phyloP scores from a whole-genome alignment of 1,140 invertebrate genomes.

The Drosophila ambigua region DNA sequence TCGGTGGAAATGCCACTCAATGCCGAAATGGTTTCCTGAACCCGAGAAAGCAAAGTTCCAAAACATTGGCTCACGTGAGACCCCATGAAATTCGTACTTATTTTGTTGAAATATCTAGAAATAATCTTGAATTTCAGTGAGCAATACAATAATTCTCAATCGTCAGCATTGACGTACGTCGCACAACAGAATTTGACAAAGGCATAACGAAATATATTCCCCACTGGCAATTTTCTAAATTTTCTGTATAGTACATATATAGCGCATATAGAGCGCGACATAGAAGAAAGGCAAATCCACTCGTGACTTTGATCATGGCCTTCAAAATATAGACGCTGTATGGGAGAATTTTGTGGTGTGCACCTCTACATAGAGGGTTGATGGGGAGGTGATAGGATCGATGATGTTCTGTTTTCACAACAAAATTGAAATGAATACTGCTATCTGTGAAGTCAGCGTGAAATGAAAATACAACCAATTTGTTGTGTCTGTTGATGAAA shows the following conservation, averaged over 20 bases:
- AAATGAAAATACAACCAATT: neutral
- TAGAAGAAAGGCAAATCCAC: slow-evolving; percentile 33
- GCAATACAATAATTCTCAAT: slow-evolving; percentile 8
- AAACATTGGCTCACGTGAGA: slow-evolving; percentile 59
- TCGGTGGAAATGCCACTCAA: slow-evolving; percentile 15
- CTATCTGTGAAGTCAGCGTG: no score
- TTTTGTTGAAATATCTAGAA: slow-evolving; percentile 12
- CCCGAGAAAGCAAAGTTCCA: slow-evolving; percentile 36
- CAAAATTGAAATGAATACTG: neutral
- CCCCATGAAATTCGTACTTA: slow-evolving; percentile 6
- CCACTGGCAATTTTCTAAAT: slow-evolving; percentile 39
- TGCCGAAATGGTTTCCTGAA: slow-evolving; percentile 28
- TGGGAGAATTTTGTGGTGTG: slow-evolving; percentile 1
- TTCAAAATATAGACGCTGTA: slow-evolving; percentile 55
- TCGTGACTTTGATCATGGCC: slow-evolving; percentile 78
- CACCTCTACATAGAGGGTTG: neutral
- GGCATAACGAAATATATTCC: slow-evolving; percentile 29
- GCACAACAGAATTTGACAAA: slow-evolving; percentile 14
- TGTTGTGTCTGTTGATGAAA: neutral
- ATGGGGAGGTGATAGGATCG: neutral
- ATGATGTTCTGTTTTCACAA: neutral
- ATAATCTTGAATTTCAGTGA: slow-evolving; percentile 7
- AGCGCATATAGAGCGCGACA: slow-evolving; percentile 15
- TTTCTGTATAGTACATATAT: slow-evolving; percentile 33
- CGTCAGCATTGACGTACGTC: slow-evolving; percentile 51